A percentile compares a stretch with the other conserved stretches of the same genome.
phyloP scores from a whole-genome alignment of 2,113 vertebrate species.

The Oryzias javanicus region DNA sequence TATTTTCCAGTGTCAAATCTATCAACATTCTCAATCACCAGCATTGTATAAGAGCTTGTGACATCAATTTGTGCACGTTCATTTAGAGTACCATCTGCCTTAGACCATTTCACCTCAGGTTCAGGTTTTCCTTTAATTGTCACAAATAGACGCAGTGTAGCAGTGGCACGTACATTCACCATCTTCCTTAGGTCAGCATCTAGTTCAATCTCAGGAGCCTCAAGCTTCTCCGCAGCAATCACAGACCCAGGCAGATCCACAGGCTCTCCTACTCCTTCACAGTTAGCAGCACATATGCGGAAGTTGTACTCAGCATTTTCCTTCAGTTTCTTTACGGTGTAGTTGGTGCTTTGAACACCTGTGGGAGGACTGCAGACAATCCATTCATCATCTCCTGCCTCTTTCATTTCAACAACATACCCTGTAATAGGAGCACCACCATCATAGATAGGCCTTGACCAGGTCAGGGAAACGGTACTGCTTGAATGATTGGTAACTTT shows the following conservation, averaged over 20 bases:
- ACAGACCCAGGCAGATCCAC: slow-evolving; percentile 85
- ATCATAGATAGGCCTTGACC: slow-evolving; percentile 96
- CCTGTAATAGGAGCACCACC: slow-evolving; percentile 89
- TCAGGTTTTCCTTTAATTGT: slow-evolving; percentile 95
- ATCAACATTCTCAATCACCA: slow-evolving; percentile 95
- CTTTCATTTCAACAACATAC: slow-evolving; percentile 90
- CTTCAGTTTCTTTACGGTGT: slow-evolving; percentile 90
- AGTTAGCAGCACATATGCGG: slow-evolving; percentile 92
- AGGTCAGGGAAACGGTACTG: slow-evolving; percentile 88
- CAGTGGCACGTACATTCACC: slow-evolving; percentile 87
- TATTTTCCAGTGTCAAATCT: slow-evolving; percentile 97
- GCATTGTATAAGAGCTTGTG: slow-evolving; percentile 94
- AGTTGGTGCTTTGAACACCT: slow-evolving; percentile 85
- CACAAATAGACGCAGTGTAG: slow-evolving; percentile 91
- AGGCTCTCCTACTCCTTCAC: slow-evolving; percentile 93
- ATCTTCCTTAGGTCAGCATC: slow-evolving; percentile 95
- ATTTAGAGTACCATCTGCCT: slow-evolving; percentile 86
- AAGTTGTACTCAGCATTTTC: slow-evolving; percentile 96
- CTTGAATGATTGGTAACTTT: slow-evolving; percentile 92
- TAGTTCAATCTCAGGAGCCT: slow-evolving; percentile 96
- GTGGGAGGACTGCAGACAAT: slow-evolving; percentile 83
- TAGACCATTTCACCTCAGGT: slow-evolving; percentile 97
- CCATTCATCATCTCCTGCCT: slow-evolving; percentile 89
- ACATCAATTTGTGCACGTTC: slow-evolving; percentile 93
- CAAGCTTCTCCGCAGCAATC: slow-evolving; percentile 85